These are phyloP conservation scores for Xylophagus ater DNA, from an alignment of 2,888 invertebrate species.

Conservation along the genomic window DNA sequence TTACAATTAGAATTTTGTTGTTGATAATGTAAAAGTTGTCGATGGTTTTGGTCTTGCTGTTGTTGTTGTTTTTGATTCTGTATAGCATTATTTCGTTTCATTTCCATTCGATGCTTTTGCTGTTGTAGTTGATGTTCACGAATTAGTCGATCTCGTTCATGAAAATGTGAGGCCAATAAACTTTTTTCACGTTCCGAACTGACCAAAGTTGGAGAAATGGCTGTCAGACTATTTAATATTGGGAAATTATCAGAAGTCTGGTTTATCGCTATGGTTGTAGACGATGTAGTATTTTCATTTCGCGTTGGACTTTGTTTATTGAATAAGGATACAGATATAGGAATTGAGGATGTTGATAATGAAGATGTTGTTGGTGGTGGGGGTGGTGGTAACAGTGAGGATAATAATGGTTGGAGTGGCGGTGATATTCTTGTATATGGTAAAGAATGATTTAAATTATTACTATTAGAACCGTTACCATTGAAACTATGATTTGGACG, in stretches of 20 bases:
- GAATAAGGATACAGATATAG: too few relatives aligned
- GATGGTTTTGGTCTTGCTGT: conserved; percentile 7
- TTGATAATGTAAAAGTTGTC: conserved; percentile 15
- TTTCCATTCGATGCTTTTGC: conserved; percentile 23
- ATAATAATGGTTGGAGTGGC: conserved; percentile 1
- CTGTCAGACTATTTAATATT: conserved; percentile 10
- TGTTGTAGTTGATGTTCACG: conserved; percentile 38
- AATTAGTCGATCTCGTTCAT: conserved; percentile 39
- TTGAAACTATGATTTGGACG: too few relatives aligned
- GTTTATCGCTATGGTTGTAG: too few relatives aligned
- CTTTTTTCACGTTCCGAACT: conserved; percentile 27
- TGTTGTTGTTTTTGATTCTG: conserved; percentile 14
- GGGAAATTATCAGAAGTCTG: conserved; percentile 9
- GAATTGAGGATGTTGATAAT: background rate
- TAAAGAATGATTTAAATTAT: background rate
- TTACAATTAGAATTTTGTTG: too few relatives aligned
- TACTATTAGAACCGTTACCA: background rate
- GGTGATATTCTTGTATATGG: conserved; percentile 1
- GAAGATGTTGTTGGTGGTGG: background rate
- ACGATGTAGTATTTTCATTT: too few relatives aligned
- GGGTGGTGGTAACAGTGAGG: conserved; percentile 1
- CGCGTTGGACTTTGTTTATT: too few relatives aligned
- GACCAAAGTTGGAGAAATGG: conserved; percentile 16
- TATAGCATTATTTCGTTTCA: conserved; percentile 13
- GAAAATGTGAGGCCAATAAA: conserved; percentile 35